These are phyloP conservation scores for Passer domesticus DNA, from an alignment of 2,113 vertebrate genomes.

Conservation along the genomic window DNA sequence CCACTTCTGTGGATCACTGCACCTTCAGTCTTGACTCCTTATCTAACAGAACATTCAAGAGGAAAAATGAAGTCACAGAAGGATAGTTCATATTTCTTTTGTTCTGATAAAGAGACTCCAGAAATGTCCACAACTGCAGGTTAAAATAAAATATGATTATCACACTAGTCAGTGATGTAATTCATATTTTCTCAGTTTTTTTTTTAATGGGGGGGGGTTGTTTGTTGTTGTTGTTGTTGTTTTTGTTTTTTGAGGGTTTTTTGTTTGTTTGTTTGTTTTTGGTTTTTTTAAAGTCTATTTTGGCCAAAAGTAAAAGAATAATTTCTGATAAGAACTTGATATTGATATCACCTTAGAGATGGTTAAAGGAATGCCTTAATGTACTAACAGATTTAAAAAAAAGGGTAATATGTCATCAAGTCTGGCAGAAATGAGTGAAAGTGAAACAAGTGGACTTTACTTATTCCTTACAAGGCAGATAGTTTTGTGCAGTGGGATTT, in stretches of 20 bases:
- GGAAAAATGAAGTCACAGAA: background rate
- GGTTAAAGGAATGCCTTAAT: background rate
- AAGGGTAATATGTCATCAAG: background rate
- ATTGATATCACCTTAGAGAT: rapidly evolving
- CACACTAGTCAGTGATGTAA: background rate
- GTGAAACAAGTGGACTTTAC: background rate
- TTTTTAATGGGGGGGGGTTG: too few species aligned
- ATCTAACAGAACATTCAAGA: background rate
- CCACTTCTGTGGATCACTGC: background rate
- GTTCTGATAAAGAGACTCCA: background rate
- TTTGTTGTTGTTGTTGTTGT: too few species aligned
- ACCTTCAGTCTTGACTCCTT: background rate
- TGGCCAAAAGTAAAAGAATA: background rate
- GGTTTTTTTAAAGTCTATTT: background rate
- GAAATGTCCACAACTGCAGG: background rate
- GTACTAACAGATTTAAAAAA: background rate
- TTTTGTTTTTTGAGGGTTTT: too few species aligned
- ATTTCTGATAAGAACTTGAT: background rate
- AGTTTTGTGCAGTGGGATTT: background rate
- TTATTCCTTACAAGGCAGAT: background rate
- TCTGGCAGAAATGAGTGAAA: background rate
- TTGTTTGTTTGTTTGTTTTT: too few species aligned
- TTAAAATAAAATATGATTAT: background rate
- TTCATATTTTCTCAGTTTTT: background rate
- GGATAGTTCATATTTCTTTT: background rate